phyloP scores from a whole-genome alignment of 1,140 invertebrate genomes.

The Nixonia krombeini region DNA sequence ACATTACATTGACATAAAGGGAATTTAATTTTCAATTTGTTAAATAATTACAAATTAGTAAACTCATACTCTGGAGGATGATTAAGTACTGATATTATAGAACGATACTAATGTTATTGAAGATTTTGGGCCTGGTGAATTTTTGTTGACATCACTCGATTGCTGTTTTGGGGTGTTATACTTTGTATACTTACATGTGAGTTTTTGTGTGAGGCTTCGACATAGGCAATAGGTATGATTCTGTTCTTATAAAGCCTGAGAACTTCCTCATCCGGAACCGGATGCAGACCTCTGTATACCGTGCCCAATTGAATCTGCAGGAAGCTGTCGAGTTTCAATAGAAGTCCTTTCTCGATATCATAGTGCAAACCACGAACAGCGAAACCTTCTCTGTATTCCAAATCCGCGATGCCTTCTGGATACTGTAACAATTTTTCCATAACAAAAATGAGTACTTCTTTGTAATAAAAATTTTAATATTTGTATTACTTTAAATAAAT shows the following conservation, averaged over 20 bases:
- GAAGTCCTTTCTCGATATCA: slow-evolving; percentile 95
- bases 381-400: slow-evolving; percentile 91
- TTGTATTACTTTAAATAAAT: too few relatives aligned
- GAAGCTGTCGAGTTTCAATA: slow-evolving; percentile 96
- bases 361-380: slow-evolving; percentile 95
- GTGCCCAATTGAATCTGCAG: slow-evolving; percentile 96
- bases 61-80: too few relatives aligned
- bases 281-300: slow-evolving; percentile 90
- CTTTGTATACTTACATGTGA: slow-evolving; percentile 66
- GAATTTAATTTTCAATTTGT: too few relatives aligned
- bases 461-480: too few relatives aligned
- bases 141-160: too few relatives aligned
- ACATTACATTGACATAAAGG: too few relatives aligned
- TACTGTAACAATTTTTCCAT: slow-evolving; percentile 80
- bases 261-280: slow-evolving; percentile 88
- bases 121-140: too few relatives aligned
- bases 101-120: too few relatives aligned
- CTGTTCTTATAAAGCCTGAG: slow-evolving; percentile 88
- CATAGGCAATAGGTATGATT: slow-evolving; percentile 86
- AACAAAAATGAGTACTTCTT: too few relatives aligned
- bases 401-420: slow-evolving; percentile 84
- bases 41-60: too few relatives aligned
- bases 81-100: too few relatives aligned
- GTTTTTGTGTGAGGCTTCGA: slow-evolving; percentile 76
- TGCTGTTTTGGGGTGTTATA: too few relatives aligned